phyloP scores from a whole-genome alignment of 2,888 invertebrate species.

The Pasiphila rectangulata region DNA sequence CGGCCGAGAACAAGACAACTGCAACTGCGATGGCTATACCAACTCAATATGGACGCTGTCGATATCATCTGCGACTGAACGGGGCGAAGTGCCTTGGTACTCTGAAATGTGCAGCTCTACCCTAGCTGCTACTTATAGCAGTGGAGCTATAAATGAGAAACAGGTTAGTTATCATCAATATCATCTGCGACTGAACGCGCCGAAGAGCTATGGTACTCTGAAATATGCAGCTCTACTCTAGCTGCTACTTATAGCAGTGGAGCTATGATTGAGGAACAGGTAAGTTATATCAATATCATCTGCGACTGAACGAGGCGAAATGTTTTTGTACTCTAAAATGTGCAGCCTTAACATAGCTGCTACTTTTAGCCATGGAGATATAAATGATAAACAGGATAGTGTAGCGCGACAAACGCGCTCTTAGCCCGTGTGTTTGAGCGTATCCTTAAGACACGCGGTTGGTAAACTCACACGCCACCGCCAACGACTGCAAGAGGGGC shows the following conservation, averaged over 20 bases:
- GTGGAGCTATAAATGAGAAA: slow-evolving; percentile 93
- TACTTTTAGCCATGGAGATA: slow-evolving; percentile 97
- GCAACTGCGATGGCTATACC: slow-evolving; percentile 99
- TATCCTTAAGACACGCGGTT: too few relatives aligned
- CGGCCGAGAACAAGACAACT: slow-evolving; percentile 96
- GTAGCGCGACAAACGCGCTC: too few relatives aligned
- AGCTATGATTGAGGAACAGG: slow-evolving; percentile 92
- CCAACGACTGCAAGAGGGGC: too few relatives aligned
- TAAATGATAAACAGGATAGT: too few relatives aligned
- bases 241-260: slow-evolving; percentile 99
- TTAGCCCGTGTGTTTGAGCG: too few relatives aligned
- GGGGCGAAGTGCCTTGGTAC: slow-evolving; percentile 96
- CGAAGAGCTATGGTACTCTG: slow-evolving; percentile 97
- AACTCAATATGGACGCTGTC: slow-evolving; percentile 99
- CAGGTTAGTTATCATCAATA: slow-evolving; percentile 77
- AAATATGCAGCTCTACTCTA: slow-evolving; percentile 98
- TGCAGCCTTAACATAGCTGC: slow-evolving; percentile 99
- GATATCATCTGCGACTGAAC: slow-evolving; percentile 96
- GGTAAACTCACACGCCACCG: too few relatives aligned
- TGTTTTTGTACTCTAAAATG: slow-evolving; percentile 99
- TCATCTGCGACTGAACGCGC: slow-evolving; percentile 90
- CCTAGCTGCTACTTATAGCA: slow-evolving; percentile 98
- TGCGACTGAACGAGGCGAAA: slow-evolving; percentile 93
- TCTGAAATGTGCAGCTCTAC: slow-evolving; percentile 99
- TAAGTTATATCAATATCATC: slow-evolving; percentile 41